A percentile compares a stretch with the other conserved stretches of the same genome.
Evolutionary conservation across 2,888 invertebrate genomes (phyloP).

Genomic region (Oxytorus armatus): DNA sequence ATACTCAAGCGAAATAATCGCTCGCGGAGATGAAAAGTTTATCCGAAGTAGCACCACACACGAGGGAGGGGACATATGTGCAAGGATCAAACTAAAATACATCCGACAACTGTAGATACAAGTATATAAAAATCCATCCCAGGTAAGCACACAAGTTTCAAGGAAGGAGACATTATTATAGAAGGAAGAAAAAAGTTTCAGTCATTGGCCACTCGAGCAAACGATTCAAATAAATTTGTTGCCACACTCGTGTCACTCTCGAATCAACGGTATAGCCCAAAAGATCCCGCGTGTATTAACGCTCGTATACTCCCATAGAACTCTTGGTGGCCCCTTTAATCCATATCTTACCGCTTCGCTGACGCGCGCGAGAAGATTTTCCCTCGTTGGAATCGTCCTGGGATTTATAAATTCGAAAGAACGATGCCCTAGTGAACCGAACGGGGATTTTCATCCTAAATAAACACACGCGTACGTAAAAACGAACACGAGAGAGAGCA

Average conservation of each 20-base stretch:
- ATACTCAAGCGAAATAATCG: constrained; percentile 43
- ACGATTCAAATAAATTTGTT: constrained; percentile 11
- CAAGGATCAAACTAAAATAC: constrained; percentile 16
- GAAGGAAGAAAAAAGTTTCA: background rate
- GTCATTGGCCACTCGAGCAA: constrained; percentile 15
- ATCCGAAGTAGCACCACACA: constrained; percentile 17
- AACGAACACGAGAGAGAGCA: constrained; percentile 27
- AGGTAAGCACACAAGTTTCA: background rate
- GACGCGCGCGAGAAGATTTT: constrained; percentile 55
- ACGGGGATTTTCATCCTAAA: constrained; percentile 80
- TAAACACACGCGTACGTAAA: constrained; percentile 77
- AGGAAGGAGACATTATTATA: background rate
- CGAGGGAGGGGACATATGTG: constrained; percentile 12
- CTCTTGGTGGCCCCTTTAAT: constrained; percentile 57
- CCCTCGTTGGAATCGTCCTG: constrained; percentile 24
- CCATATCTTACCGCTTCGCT: constrained; percentile 58
- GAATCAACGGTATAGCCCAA: background rate
- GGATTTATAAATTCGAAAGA: constrained; percentile 71
- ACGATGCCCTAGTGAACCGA: constrained; percentile 65
- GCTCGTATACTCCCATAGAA: constrained; percentile 26
- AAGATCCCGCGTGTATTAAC: constrained; percentile 4
- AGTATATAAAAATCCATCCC: background rate
- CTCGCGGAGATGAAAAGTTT: constrained; percentile 15
- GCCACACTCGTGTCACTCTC: constrained; percentile 15
- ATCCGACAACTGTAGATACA: background rate